Evolutionary conservation across 2,797 vertebrate species (phyloP).

Genomic region (Falco concolor): DNA sequence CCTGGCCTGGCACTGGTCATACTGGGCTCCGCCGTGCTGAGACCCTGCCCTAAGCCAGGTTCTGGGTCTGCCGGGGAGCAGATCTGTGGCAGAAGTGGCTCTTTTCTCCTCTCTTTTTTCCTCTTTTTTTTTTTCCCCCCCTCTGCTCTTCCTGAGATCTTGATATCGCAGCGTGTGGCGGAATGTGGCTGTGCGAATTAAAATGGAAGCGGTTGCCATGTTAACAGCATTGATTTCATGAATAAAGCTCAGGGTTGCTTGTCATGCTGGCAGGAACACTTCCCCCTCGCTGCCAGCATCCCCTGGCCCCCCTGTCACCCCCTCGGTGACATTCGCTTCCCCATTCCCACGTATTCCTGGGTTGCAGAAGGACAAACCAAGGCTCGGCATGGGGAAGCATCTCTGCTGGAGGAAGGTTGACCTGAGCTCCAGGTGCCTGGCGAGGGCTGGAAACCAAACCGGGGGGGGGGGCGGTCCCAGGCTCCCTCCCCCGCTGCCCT

Average conservation of each 20-base stretch:
- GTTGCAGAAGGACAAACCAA: background rate
- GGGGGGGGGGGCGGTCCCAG: background rate
- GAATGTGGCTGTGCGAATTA: background rate
- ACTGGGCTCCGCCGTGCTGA: background rate
- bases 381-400: background rate
- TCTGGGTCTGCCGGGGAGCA: background rate
- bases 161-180: rapidly evolving
- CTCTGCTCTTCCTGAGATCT: background rate
- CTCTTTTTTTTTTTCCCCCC: rapidly evolving
- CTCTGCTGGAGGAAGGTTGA: background rate
- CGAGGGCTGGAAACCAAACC: background rate
- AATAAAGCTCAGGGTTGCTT: background rate
- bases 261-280: rapidly evolving
- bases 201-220: conserved; percentile 14
- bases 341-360: rapidly evolving
- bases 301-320: background rate
- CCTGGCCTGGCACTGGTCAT: rapidly evolving
- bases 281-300: rapidly evolving
- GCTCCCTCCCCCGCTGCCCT: background rate
- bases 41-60: background rate
- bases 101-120: background rate
- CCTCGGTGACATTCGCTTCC: background rate
- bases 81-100: background rate
- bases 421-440: background rate
- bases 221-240: background rate